Conservation (phyloP, 2,113 vertebrate species). For the Pachycephala philippinensis region DNA sequence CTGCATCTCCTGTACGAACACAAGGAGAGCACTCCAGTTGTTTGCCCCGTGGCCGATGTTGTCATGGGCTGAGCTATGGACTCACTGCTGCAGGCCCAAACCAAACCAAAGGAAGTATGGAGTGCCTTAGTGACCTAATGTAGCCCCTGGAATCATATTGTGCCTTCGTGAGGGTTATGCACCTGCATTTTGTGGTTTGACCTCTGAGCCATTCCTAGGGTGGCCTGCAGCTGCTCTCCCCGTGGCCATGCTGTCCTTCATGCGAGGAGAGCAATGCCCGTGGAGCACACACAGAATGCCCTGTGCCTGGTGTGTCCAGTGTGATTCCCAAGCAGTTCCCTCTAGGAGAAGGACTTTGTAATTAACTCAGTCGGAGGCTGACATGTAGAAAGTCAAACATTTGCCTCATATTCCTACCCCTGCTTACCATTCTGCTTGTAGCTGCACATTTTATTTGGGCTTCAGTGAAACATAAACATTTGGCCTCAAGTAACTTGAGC, state of each 20-base stretch:
- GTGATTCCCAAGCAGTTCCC: background rate
- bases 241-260: background rate
- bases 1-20: background rate
- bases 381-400: background rate
- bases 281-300: background rate
- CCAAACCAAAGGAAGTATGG: background rate
- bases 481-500: background rate
- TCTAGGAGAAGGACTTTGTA: background rate
- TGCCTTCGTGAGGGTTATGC: background rate
- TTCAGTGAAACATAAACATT: background rate
- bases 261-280: background rate
- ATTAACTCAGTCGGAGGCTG: background rate
- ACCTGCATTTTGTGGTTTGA: background rate
- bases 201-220: background rate
- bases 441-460: accelerated
- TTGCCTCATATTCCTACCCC: background rate
- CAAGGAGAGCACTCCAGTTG: background rate
- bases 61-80: background rate
- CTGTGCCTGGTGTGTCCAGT: background rate
- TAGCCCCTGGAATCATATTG: background rate
- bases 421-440: background rate
- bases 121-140: background rate
- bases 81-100: background rate
- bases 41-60: background rate
- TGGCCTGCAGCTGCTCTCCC: background rate